Conservation (phyloP, 2,888 invertebrate genomes). For the Hecatera dysodea region DNA sequence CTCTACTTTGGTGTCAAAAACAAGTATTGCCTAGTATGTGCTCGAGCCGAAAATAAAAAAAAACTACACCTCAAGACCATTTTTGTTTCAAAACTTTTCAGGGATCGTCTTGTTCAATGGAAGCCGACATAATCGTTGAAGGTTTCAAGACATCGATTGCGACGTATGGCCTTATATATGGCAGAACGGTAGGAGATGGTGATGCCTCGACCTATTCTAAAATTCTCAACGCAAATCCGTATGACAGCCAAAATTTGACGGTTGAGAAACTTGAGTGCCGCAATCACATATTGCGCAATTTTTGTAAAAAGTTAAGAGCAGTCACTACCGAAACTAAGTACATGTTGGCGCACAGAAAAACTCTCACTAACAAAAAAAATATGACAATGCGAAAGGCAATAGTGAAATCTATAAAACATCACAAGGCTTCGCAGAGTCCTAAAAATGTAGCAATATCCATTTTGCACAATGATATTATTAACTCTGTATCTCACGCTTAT, state of each 20-base stretch:
- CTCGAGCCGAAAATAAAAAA: slow-evolving; percentile 9
- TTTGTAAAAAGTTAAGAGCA: too few species aligned
- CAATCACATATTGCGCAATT: too few species aligned
- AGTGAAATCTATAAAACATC: too few species aligned
- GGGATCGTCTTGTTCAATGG: slow-evolving; percentile 7
- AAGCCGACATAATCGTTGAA: not conserved
- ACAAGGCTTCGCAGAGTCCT: too few species aligned
- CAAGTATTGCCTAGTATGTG: not conserved
- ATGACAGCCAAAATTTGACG: not conserved
- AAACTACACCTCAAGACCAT: not conserved
- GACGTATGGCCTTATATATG: slow-evolving; percentile 4
- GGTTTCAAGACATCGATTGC: slow-evolving; percentile 11
- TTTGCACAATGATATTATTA: too few species aligned
- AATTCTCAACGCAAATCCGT: too few species aligned
- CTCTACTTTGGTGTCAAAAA: not conserved
- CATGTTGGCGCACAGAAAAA: too few species aligned
- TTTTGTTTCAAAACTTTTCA: slow-evolving; percentile 2
- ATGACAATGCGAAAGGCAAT: too few species aligned
- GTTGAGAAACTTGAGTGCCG: not conserved
- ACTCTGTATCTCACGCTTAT: too few species aligned
- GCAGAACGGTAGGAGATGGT: not conserved
- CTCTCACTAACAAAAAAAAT: too few species aligned
- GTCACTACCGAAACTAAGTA: too few species aligned
- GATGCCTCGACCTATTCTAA: not conserved
- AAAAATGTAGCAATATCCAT: too few species aligned